Conservation (phyloP, 2,113 vertebrate species). For the Vireo altiloquus region DNA sequence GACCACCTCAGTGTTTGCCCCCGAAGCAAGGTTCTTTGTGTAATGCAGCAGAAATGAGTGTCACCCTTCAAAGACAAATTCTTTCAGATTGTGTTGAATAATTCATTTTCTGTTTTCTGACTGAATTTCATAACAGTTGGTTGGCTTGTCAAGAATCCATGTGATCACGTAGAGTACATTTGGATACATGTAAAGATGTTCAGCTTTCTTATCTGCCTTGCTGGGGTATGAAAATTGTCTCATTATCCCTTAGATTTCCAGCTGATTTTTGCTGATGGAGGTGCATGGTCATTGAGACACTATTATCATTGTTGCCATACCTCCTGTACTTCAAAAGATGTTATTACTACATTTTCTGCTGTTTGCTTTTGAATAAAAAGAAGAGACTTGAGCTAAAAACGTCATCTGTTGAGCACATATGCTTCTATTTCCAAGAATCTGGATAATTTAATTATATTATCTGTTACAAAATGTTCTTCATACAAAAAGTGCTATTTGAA, state of each 20-base stretch:
- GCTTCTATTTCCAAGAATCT: not conserved
- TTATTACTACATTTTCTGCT: not conserved
- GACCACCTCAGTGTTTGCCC: not conserved
- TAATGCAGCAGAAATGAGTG: not conserved
- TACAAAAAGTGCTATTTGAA: not conserved
- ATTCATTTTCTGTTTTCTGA: constrained; percentile 41
- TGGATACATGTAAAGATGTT: not conserved
- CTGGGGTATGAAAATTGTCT: not conserved
- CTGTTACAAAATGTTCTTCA: not conserved
- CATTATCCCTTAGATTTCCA: not conserved
- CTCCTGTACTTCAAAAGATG: not conserved
- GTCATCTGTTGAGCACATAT: constrained; percentile 25
- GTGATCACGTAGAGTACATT: not conserved
- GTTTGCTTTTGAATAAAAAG: not conserved
- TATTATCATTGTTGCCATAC: not conserved
- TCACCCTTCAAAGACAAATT: not conserved
- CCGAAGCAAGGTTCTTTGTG: not conserved
- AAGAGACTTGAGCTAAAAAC: not conserved
- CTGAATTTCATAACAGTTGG: constrained; percentile 24
- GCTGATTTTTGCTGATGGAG: not conserved
- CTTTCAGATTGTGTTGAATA: constrained; percentile 45
- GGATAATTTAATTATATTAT: not conserved
- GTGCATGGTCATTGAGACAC: not conserved
- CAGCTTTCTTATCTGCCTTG: constrained; percentile 18
- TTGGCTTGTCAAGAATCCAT: constrained; percentile 28